These are phyloP conservation scores for Mus minutoides DNA, from an alignment of 2,797 vertebrate species.

Conservation along the genomic window DNA sequence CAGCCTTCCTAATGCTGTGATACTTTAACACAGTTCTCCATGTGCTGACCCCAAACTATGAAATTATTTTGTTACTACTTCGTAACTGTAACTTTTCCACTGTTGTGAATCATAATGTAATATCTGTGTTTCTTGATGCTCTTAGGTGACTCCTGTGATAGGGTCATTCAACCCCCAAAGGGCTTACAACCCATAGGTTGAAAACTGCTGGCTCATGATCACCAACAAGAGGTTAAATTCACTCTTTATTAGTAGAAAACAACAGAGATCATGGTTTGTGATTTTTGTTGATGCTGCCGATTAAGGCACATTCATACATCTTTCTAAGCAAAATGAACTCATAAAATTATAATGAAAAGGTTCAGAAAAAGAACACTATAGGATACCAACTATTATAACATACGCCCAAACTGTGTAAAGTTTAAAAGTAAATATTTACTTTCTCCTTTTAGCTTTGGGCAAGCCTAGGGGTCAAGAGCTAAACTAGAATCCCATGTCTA, in stretches of 20 bases:
- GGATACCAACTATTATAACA: not conserved
- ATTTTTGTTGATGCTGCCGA: conserved; percentile 64
- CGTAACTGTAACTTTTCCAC: not conserved
- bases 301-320: conserved; percentile 41
- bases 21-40: not conserved
- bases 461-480: conserved; percentile 27
- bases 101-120: not conserved
- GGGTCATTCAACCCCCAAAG: not conserved
- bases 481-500: conserved; percentile 24
- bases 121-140: not conserved
- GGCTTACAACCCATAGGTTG: not conserved
- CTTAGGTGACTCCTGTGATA: not conserved
- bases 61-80: not conserved
- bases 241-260: conserved; percentile 1
- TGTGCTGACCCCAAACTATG: not conserved
- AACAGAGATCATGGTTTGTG: conserved; percentile 53
- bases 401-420: conserved; percentile 50
- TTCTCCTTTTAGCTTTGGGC: conserved; percentile 56
- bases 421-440: conserved; percentile 75
- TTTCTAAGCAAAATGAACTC: conserved; percentile 48
- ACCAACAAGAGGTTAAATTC: not conserved
- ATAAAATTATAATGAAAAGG: conserved; percentile 70
- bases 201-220: not conserved
- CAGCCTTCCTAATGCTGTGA: not conserved
- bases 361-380: conserved; percentile 63